Evolutionary conservation across 2,888 invertebrate genomes (phyloP), one percentile per base, ranked within the genome.

Genomic region (Thereva unica): DNA sequence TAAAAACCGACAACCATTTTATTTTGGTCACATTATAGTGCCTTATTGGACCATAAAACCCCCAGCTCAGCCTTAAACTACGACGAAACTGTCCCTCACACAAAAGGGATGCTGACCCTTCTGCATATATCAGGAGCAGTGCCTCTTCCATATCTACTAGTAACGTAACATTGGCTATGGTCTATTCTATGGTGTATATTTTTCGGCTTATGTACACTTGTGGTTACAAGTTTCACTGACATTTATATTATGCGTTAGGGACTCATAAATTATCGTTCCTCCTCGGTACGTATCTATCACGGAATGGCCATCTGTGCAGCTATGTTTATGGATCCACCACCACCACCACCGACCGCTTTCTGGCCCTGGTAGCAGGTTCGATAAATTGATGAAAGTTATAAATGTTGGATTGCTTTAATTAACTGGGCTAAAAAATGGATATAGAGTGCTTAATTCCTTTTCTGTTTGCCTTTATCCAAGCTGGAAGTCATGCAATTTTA

Each of bases 211-310:
- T 61, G 50, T 61, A 61, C 61, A 61, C 61, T 61, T 61, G 61
- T 40, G 61, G 61, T 61, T 61, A 61, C 49, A 61, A 49, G 61
- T 61, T 61, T 61, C 50, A 61, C 49, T 61, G 61, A 61, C 61
- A 61, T 61, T 61, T 61, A 61, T 61, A 61, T 61, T 61, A 61
- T 61, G 61, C 61, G 61, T 61, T 49, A 45, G 61, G 61, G 61
- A 50, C 61, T 61, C 61, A 61, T 61, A 61, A 61, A 49, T 61
- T 61, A 61, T 61, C 61, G 61, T 49, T 47, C 50, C 49, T 40
- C 10, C 44, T 61, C 49, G 23, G 41, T 57, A n/a, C 41, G 61
- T 61, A 50, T 61, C 40, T 44, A 23, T 50, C 10, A 23, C 23
- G 23, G 23, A 23, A 23, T 23, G 23, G 23, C 23, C 23, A 23